A percentile compares a stretch with the other conserved stretches of the same genome.
Conservation (phyloP, 2,113 vertebrate genomes). For the Aegypius monachus region DNA sequence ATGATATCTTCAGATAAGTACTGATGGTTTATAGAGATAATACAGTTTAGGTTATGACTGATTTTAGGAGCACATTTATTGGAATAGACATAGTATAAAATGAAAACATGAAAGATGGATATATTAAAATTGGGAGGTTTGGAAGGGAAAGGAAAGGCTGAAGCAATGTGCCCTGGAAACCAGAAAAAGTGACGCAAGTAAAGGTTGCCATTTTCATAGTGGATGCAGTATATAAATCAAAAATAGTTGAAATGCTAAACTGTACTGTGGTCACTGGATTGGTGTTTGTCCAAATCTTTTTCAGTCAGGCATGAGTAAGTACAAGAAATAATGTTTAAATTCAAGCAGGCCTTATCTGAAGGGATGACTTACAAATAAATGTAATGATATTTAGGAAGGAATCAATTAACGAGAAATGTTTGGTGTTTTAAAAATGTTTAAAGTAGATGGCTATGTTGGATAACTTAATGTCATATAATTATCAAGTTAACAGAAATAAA, state of each 20-base stretch:
- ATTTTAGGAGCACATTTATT: neutral
- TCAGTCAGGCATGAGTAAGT: neutral
- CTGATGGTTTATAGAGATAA: slow-evolving; percentile 3
- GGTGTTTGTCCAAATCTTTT: neutral
- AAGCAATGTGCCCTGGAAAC: neutral
- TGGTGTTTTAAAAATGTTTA: neutral
- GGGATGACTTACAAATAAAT: neutral
- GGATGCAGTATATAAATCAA: neutral
- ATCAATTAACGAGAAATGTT: neutral
- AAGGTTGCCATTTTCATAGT: neutral
- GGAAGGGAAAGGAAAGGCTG: neutral
- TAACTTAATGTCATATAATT: neutral
- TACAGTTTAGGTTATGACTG: neutral
- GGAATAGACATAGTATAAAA: neutral
- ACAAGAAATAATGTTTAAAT: neutral
- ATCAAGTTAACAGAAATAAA: slow-evolving; percentile 8
- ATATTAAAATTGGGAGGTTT: neutral
- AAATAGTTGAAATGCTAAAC: neutral
- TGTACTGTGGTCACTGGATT: neutral
- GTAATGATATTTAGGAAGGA: neutral
- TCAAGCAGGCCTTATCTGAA: neutral
- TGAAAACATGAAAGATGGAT: neutral
- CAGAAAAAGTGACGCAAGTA: neutral
- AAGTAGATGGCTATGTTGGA: neutral
- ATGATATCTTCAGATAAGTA: slow-evolving; percentile 1